Evolutionary conservation across 2,888 invertebrate species (phyloP).

Genomic region (Seladonia tumulorum): DNA sequence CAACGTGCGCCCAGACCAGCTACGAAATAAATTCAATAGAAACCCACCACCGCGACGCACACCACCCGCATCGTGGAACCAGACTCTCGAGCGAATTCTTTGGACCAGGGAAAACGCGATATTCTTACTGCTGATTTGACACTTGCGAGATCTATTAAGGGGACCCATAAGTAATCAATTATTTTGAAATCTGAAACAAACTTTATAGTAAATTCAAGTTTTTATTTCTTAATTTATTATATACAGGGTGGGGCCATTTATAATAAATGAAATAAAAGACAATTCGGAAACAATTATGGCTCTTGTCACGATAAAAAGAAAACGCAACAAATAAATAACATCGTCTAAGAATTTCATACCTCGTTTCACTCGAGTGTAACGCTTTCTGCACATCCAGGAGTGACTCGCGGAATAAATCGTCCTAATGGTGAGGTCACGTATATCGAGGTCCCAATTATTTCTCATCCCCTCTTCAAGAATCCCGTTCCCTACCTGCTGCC

Average conservation of each 20-base stretch:
- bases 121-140: background rate
- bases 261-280: too few species aligned
- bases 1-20: conserved; percentile 70
- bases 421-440: background rate
- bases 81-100: background rate
- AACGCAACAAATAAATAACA: too few species aligned
- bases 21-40: conserved; percentile 78
- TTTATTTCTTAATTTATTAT: too few species aligned
- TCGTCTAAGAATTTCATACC: too few species aligned
- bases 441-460: background rate
- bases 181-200: too few species aligned
- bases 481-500: background rate
- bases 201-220: too few species aligned
- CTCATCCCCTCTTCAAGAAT: background rate
- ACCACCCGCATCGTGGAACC: conserved; percentile 10
- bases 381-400: background rate
- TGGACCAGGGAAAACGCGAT: background rate
- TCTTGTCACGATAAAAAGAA: too few species aligned
- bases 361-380: too few species aligned
- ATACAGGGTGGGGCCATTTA: too few species aligned
- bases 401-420: background rate
- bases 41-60: conserved; percentile 59
- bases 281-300: too few species aligned
- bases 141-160: background rate
- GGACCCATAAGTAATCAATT: too few species aligned